phyloP scores from a whole-genome alignment of 2,113 vertebrate species.

The Oncorhynchus masou region DNA sequence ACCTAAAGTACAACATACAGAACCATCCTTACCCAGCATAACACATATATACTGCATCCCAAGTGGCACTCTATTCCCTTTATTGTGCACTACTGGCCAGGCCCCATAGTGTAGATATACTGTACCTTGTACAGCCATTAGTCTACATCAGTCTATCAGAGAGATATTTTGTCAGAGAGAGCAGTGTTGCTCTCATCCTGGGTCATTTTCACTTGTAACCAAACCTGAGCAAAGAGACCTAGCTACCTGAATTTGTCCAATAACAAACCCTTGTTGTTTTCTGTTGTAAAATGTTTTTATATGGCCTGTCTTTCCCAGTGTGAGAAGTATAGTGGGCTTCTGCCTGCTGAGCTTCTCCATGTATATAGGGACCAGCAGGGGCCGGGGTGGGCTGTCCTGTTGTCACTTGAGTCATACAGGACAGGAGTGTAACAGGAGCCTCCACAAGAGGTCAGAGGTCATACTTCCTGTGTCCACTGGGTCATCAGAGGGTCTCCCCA shows the following conservation, averaged over 20 bases:
- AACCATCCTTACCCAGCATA: neutral
- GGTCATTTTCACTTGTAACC: too few relatives aligned
- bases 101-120: too few relatives aligned
- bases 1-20: neutral
- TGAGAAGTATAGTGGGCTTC: neutral
- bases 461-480: conserved; percentile 78
- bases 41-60: too few relatives aligned
- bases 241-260: too few relatives aligned
- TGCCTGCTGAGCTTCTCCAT: conserved; percentile 3
- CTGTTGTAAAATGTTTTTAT: neutral
- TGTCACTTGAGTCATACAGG: conserved; percentile 55
- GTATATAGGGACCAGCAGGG: too few relatives aligned
- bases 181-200: too few relatives aligned
- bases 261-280: neutral
- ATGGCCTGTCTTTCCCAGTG: neutral
- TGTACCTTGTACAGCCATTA: too few relatives aligned
- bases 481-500: conserved; percentile 72
- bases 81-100: too few relatives aligned
- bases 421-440: conserved; percentile 50
- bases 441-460: conserved; percentile 65
- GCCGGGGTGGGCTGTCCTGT: conserved; percentile 26
- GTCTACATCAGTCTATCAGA: too few relatives aligned
- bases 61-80: too few relatives aligned
- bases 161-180: too few relatives aligned
- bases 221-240: too few relatives aligned